Evolutionary conservation across 2,113 vertebrate species (phyloP).

Genomic region (Hippocampus comes): DNA sequence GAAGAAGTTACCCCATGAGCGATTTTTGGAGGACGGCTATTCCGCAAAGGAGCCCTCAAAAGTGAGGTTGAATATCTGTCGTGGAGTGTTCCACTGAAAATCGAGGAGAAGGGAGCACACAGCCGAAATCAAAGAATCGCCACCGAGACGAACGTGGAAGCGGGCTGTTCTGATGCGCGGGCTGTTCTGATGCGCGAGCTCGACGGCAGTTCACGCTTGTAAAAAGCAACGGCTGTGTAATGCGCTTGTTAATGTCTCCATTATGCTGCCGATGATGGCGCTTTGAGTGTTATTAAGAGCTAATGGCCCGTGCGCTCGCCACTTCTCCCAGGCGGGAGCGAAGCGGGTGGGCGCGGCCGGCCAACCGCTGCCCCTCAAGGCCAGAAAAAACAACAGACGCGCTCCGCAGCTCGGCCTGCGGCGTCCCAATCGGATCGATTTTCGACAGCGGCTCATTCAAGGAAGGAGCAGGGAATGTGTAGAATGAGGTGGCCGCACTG

Average conservation of each 20-base stretch:
- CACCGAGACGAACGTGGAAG: slow-evolving; percentile 4
- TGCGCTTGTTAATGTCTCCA: slow-evolving; percentile 63
- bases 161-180: slow-evolving; percentile 50
- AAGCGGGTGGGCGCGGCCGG: slow-evolving; percentile 20
- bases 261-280: slow-evolving; percentile 52
- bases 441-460: slow-evolving; percentile 17
- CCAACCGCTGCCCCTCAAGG: slow-evolving; percentile 35
- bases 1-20: slow-evolving; percentile 6
- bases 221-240: slow-evolving; percentile 71
- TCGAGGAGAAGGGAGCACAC: slow-evolving; percentile 18
- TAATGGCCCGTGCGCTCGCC: slow-evolving; percentile 60
- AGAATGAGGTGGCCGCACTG: not conserved
- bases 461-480: slow-evolving; percentile 4
- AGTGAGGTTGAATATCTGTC: slow-evolving; percentile 10
- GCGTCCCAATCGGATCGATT: slow-evolving; percentile 43
- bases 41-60: slow-evolving; percentile 24
- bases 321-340: slow-evolving; percentile 36
- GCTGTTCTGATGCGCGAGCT: slow-evolving; percentile 62
- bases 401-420: slow-evolving; percentile 15
- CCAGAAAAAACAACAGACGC: slow-evolving; percentile 13
- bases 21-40: slow-evolving; percentile 30
- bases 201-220: slow-evolving; percentile 53
- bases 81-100: not conserved
- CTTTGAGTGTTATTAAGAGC: slow-evolving; percentile 61
- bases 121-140: slow-evolving; percentile 9